phyloP scores from a whole-genome alignment of 2,113 vertebrate species.

The Centropus unirufus region DNA sequence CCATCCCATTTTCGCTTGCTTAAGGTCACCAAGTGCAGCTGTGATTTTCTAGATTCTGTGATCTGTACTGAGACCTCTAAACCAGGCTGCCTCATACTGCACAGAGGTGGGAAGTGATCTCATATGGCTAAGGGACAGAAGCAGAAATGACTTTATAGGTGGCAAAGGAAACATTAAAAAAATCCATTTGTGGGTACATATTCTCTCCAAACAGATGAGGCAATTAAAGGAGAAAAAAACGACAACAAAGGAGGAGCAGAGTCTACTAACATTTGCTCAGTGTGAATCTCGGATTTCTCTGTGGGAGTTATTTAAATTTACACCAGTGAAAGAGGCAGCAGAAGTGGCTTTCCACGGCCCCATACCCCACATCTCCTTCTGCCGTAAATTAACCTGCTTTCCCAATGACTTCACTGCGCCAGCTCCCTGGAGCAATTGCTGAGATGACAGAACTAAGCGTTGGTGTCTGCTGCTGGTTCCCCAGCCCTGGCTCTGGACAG shows the following conservation, averaged over 20 bases:
- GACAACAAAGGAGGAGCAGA: constrained; percentile 32
- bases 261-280: constrained; percentile 52
- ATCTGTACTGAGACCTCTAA: neutral
- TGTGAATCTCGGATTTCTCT: constrained; percentile 48
- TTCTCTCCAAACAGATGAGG: constrained; percentile 51
- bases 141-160: constrained; percentile 37
- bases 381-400: constrained; percentile 52
- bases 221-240: constrained; percentile 45
- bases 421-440: constrained; percentile 8
- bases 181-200: constrained; percentile 39
- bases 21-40: neutral
- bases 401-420: neutral
- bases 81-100: neutral
- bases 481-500: neutral
- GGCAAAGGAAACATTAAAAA: constrained; percentile 27
- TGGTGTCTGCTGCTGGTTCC: constrained; percentile 22
- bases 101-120: constrained; percentile 50
- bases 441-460: neutral
- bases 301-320: constrained; percentile 64
- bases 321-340: constrained; percentile 19
- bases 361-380: constrained; percentile 24
- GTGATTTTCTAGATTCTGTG: neutral
- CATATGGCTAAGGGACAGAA: neutral
- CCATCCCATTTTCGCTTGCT: neutral
- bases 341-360: constrained; percentile 32